These are phyloP conservation scores for Meriones unguiculatus DNA, from an alignment of 2,113 vertebrate species.

Conservation along the genomic window DNA sequence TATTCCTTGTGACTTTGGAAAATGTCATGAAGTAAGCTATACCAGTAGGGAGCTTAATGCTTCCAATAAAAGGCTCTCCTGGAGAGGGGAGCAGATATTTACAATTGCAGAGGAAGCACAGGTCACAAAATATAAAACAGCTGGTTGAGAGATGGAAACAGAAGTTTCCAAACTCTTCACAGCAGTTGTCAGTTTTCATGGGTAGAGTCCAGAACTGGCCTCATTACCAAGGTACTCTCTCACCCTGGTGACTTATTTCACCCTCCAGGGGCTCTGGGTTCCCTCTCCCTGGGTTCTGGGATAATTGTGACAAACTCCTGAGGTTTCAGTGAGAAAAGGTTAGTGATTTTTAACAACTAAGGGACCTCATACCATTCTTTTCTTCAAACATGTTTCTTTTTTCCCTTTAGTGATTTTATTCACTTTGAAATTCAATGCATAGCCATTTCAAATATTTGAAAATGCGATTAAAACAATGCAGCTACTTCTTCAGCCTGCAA, in stretches of 20 bases:
- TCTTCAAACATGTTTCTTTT: not conserved
- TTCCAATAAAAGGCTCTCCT: conserved; percentile 63
- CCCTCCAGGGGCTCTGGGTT: not conserved
- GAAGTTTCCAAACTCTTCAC: conserved; percentile 52
- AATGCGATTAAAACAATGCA: conserved; percentile 28
- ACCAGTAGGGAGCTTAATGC: conserved; percentile 58
- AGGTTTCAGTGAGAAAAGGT: conserved; percentile 41
- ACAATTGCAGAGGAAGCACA: conserved; percentile 54
- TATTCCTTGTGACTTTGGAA: conserved; percentile 71
- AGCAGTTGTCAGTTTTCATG: conserved; percentile 15
- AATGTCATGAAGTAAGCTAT: conserved; percentile 69
- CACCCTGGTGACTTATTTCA: conserved; percentile 31
- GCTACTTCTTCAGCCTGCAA: not conserved
- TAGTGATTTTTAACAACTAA: conserved; percentile 50
- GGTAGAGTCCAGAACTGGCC: conserved; percentile 8
- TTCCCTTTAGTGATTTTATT: not conserved
- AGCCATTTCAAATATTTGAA: not conserved
- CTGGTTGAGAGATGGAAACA: conserved; percentile 32
- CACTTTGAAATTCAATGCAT: not conserved
- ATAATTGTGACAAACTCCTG: conserved; percentile 50
- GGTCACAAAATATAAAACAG: conserved; percentile 74
- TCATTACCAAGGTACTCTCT: conserved; percentile 56
- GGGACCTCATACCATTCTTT: not conserved
- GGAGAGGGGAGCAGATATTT: conserved; percentile 56
- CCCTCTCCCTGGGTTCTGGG: not conserved